Base-by-base conservation (phyloP, 2,113 vertebrate species). In the Uria aalge region DNA sequence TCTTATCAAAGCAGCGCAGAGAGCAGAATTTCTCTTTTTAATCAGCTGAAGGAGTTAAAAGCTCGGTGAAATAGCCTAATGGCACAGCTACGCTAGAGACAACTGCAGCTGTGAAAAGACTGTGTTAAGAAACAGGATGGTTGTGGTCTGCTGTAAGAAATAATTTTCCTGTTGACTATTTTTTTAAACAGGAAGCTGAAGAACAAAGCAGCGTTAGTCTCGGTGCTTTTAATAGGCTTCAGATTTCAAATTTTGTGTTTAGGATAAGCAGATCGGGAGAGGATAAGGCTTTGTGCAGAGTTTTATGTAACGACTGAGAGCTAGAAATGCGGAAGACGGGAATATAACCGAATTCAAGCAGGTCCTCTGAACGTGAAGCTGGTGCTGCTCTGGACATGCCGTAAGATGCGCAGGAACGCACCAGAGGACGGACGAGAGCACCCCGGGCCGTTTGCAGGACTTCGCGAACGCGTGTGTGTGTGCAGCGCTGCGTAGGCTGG, bases 121-220 rank as follows among this genome's bases (percentile, higher is more conserved):
- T 78, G 85, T 57, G 87, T 96, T 90, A 96, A 98, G 96, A 95
- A 96, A 98, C 97, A 98, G 97, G 96, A 98, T 97, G 96, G 30
- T 95, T 98, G 97, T 95, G 97, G 97, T 98, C 96, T 97, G 82
- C 95, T 94, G 72, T 80, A 90, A 97, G 94, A 97, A 96, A 92
- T 96, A 95, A 97, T 97, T 98, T 98, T 98, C 98, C 98, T 98
- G 98, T 98, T 98, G 96, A 97, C 96, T 92, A 7, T 94, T 94
- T 97, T 95, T 97, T 96, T 92, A 85, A 77, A 96, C 96, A 97
- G 98, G 98, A 98, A 98, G 96, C 91, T 85, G 81, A 94, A 97
- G 96, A 96, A 94, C 96, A 97, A 96, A 97, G 93, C 93, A 83
- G 48, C 64, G 22, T 90, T 95, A 79, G 91, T 94, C 93, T 95